These are phyloP conservation scores for Chrysoperla carnea DNA, from an alignment of 1,140 invertebrate species.

Conservation along the genomic window DNA sequence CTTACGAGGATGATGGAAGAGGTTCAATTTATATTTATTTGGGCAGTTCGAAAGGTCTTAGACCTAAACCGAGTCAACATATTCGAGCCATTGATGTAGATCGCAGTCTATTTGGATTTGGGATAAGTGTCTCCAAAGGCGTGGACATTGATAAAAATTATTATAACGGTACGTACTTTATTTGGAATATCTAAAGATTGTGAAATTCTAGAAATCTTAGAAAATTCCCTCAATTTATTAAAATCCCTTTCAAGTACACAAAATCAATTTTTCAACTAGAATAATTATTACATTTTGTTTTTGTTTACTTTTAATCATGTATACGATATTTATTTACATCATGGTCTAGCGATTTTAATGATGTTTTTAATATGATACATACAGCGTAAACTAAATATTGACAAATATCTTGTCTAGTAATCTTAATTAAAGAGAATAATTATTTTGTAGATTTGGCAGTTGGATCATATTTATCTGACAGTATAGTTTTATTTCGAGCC, in stretches of 20 bases:
- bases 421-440: too few relatives aligned
- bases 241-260: too few relatives aligned
- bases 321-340: too few relatives aligned
- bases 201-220: too few relatives aligned
- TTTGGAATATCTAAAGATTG: constrained; percentile 2
- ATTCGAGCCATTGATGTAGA: constrained; percentile 21
- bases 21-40: constrained; percentile 30
- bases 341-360: too few relatives aligned
- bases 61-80: constrained; percentile 23
- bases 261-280: too few relatives aligned
- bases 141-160: constrained; percentile 28
- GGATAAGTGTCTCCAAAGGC: constrained; percentile 26
- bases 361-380: too few relatives aligned
- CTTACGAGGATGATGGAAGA: constrained; percentile 23
- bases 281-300: too few relatives aligned
- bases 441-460: constrained; percentile 26
- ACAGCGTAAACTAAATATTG: too few relatives aligned
- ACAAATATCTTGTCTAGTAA: too few relatives aligned
- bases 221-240: too few relatives aligned
- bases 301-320: too few relatives aligned
- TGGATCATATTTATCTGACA: constrained; percentile 27
- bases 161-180: constrained; percentile 20
- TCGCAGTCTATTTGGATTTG: constrained; percentile 24
- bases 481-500: constrained; percentile 22
- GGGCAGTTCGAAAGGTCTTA: constrained; percentile 25